Evolutionary conservation across 2,888 invertebrate genomes (phyloP).

Genomic region (Spisula subtruncata): DNA sequence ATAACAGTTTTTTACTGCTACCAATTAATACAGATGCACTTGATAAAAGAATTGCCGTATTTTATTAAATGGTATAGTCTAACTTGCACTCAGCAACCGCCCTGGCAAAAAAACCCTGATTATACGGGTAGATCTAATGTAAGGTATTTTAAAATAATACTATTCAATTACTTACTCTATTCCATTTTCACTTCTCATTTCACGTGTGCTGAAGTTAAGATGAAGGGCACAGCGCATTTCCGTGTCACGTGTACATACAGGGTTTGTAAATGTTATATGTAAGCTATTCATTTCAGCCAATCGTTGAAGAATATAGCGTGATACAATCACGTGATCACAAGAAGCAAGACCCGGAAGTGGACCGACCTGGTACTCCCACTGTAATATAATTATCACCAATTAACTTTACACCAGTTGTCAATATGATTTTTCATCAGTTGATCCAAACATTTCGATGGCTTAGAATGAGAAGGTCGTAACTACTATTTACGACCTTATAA

Average conservation of each 20-base stretch:
- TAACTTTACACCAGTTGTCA: neutral
- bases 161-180: slow-evolving; percentile 25
- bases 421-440: no score
- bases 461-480: no score
- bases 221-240: slow-evolving; percentile 19
- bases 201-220: slow-evolving; percentile 41
- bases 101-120: no score
- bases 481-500: no score
- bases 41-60: no score
- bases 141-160: no score
- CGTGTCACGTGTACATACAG: slow-evolving; percentile 32
- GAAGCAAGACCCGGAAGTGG: slow-evolving; percentile 46
- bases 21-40: no score
- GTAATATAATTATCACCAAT: neutral
- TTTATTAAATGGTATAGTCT: no score
- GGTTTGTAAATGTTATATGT: slow-evolving; percentile 51
- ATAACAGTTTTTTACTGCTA: no score
- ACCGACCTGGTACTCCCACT: slow-evolving; percentile 66
- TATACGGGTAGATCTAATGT: neutral
- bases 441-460: no score
- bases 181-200: slow-evolving; percentile 20
- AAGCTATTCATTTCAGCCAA: slow-evolving; percentile 54
- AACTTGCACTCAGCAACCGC: no score
- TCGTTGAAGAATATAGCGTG: slow-evolving; percentile 55
- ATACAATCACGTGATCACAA: slow-evolving; percentile 50